phyloP scores from a whole-genome alignment of 2,113 vertebrate genomes.

The Rhagologus leucostigma region DNA sequence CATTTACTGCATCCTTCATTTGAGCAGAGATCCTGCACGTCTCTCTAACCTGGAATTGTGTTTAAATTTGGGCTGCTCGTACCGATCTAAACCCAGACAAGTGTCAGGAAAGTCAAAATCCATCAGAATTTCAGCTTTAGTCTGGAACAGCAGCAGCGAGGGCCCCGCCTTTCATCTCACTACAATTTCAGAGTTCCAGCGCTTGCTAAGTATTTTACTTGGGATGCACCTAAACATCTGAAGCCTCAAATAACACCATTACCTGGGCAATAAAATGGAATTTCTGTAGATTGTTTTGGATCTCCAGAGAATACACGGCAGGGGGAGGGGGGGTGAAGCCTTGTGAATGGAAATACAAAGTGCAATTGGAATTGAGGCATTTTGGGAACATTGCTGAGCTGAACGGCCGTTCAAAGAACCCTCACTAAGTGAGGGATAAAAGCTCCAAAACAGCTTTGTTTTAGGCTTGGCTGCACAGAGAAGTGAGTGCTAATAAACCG shows the following conservation, averaged over 20 bases:
- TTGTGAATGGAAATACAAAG: not conserved
- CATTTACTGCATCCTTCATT: not conserved
- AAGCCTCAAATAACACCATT: constrained; percentile 2
- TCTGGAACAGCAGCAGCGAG: not conserved
- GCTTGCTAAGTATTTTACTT: not conserved
- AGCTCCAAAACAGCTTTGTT: not conserved
- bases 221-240: not conserved
- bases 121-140: not conserved
- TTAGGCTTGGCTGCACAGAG: constrained; percentile 26
- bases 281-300: not conserved
- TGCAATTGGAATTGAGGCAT: constrained; percentile 3
- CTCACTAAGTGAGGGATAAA: not conserved
- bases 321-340: not conserved
- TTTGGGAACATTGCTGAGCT: not conserved
- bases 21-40: not conserved
- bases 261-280: not conserved
- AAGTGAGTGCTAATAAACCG: not conserved
- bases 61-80: not conserved
- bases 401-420: constrained; percentile 8
- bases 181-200: not conserved
- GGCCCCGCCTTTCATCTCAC: not conserved
- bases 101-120: not conserved
- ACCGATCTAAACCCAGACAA: not conserved
- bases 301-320: not conserved
- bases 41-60: not conserved